Base-by-base conservation (phyloP, 2,888 invertebrate species). In the Dexiosoma caninum region DNA sequence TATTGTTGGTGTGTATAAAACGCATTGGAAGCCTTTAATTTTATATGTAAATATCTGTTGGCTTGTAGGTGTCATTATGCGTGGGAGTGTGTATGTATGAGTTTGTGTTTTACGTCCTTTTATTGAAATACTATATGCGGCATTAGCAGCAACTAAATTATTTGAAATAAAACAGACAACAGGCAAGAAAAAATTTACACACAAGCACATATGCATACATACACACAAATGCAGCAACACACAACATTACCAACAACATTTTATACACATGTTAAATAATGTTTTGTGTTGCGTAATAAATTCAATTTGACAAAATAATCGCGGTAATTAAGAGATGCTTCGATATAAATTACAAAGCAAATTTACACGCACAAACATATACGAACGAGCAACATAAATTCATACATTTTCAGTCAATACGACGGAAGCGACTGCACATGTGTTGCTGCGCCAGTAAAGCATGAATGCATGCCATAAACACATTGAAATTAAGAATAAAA, bases 251-350 rank as follows among this genome's bases (percentile, higher is more conserved):
- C 72, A 60, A 49, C 27, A 70, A 59, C 75, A 66, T 53, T 77
- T 76, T 77, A 53, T 77, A 77, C 81, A 81, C 77, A 81, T 81
- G 77, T 81, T 78, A 80, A 82, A 78, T 80, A 75, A 79, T 82
- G 80, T 78, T 79, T 80, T 76, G 46, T 62, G 79, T 70, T 77
- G 79, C 77, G 69, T 75, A 77, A 82, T 82, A 83, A 79, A 81
- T 79, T 81, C 81, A 79, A 77, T 83, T 83, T 81, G 70, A 76
- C 80, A 80, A 82, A 83, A 80, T 83, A 80, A 80, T 82, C 80
- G 81, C 78, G 78, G 78, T 82, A 82, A 82, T 82, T 82, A 75
- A 78, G 81, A 78, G 81, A 82, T 82, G 81, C 81, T 82, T 75
- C 75, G 78, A 82, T 82, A 81, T 81, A 79, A 82, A 82, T 82